Conservation (phyloP, 2,797 vertebrate genomes). For the Enteromius mattozi region DNA sequence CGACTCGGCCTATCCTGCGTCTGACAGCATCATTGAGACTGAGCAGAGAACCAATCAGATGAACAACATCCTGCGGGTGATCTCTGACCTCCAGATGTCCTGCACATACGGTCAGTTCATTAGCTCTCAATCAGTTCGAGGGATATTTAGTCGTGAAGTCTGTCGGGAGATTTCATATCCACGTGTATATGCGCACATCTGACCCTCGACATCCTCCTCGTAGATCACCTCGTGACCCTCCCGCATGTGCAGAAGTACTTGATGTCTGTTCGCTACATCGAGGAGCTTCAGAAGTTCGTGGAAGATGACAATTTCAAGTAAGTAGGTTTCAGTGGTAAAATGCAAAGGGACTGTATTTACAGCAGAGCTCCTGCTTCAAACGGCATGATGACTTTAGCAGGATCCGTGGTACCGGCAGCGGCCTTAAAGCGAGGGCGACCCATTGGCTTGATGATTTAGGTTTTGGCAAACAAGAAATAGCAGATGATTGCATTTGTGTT, state of each 20-base stretch:
- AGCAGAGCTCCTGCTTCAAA: neutral
- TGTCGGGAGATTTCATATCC: neutral
- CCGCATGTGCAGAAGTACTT: constrained; percentile 95
- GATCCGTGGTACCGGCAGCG: neutral
- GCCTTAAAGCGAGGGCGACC: constrained; percentile 7
- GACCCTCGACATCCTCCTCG: neutral
- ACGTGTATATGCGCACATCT: neutral
- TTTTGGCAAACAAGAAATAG: constrained; percentile 5
- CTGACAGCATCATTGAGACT: constrained; percentile 96
- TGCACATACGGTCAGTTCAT: constrained; percentile 86
- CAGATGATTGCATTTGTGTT: constrained; percentile 12
- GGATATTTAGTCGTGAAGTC: neutral
- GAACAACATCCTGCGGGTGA: constrained; percentile 96
- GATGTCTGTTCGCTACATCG: constrained; percentile 93
- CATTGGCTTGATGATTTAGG: constrained; percentile 28
- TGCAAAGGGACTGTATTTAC: neutral
- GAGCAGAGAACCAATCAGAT: constrained; percentile 96
- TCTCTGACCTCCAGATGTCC: constrained; percentile 94
- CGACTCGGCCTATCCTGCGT: constrained; percentile 95
- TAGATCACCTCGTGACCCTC: constrained; percentile 89
- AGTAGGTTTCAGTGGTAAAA: constrained; percentile 66
- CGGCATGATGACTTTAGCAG: constrained; percentile 45
- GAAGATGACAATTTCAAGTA: constrained; percentile 98
- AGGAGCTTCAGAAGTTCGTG: constrained; percentile 96
- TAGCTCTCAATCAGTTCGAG: neutral